phyloP scores from a whole-genome alignment of 2,888 invertebrate species.

The Clistopyga incitator region DNA sequence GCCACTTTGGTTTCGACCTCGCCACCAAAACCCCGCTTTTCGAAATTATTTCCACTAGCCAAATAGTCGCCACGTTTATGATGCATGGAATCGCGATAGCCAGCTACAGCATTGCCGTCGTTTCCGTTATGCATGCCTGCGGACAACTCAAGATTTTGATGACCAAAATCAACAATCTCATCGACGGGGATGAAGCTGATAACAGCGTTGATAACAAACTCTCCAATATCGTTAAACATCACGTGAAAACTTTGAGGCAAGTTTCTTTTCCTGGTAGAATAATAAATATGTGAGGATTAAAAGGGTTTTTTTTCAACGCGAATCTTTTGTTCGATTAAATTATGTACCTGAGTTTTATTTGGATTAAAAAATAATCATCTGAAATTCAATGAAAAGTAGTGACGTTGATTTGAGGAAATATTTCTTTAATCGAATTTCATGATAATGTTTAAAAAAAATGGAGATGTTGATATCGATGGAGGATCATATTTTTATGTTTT shows the following conservation, averaged over 20 bases:
- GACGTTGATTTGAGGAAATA: no score
- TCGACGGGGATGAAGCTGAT: constrained; percentile 10
- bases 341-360: no score
- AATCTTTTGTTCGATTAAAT: no score
- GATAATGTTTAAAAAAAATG: no score
- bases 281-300: no score
- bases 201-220: constrained; percentile 7
- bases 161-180: constrained; percentile 52
- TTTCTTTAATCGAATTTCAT: no score
- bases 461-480: no score
- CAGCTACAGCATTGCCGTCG: constrained; percentile 72
- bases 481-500: no score
- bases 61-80: constrained; percentile 71
- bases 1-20: constrained; percentile 72
- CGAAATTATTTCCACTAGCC: constrained; percentile 73
- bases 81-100: constrained; percentile 71
- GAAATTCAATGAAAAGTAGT: no score
- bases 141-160: constrained; percentile 69
- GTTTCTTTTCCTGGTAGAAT: not conserved
- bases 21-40: constrained; percentile 71
- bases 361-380: no score
- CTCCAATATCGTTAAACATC: constrained; percentile 44
- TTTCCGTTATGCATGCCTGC: constrained; percentile 74
- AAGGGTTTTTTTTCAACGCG: no score
- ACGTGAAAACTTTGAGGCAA: constrained; percentile 52